Evolutionary conservation across 1,140 invertebrate genomes (phyloP), one percentile per base, ranked within the genome.

Genomic region (Drosophila pallidifrons): DNA sequence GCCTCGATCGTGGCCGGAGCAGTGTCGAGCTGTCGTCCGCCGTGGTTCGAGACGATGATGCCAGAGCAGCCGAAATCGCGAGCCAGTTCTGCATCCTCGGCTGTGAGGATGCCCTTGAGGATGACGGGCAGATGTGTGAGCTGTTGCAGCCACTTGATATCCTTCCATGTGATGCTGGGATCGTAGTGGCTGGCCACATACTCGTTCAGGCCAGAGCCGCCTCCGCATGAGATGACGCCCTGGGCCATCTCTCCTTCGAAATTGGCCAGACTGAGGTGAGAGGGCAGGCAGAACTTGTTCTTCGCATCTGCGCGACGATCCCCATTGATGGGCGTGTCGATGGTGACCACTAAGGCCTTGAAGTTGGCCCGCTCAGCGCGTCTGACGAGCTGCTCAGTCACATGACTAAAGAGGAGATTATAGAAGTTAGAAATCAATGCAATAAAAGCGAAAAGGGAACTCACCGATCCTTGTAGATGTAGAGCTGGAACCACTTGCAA

Each of bases 1-100:
- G 94, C 98, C 93, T 99, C 97, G 79, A 99, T 97, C 95, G 97
- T 94, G 45, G 98, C 95, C 5, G 96, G 96, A 30, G 96, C 95
- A n/a, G 95, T 95, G 91, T 99, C 98, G 16, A 99, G 93, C 94
- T 99, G 98, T 64, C 98, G 94, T 1, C 95, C 98, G 2, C 98
- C 98, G 92, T 99, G 98, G 93, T 98, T 99, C 0, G 98, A 99
- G 8, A 99, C 97, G 8, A 97, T 93, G 65, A 99, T 96, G 0
- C 94, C 98, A 11, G 94, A 91, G 49, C 95, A 96, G 10, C 97
- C 97, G 51, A 94, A 92, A 79, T 97, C 93, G 0, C 95, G 93
- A 1, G 96, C 97, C 66, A 96, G 93, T 11, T 95, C 74, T 0
- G 98, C 98, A 93, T 99, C 98, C 86, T 98, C 96, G 0, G 94